Evolutionary conservation across 2,113 vertebrate species (phyloP), one percentile per base, ranked within the genome.

Genomic region (Vulpes ferrilata): DNA sequence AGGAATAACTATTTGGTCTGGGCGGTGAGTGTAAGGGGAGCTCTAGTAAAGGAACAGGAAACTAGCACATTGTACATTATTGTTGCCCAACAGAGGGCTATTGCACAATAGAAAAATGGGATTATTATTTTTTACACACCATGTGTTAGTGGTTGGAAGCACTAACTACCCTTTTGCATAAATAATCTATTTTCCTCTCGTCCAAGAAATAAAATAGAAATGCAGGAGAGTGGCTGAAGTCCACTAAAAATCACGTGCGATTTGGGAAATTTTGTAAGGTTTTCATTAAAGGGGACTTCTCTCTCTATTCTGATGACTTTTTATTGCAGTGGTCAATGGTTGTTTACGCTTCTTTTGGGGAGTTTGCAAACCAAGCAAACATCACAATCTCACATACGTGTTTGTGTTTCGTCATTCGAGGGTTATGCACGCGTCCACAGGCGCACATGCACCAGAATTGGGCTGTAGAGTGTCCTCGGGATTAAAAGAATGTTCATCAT

Each of bases 111-210:
- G 73, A 83, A 96, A 95, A 97, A 74, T 71, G 95, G 62, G 35
- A 96, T 91, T 95, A 95, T 81, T 85, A 74, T 78, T 89, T 83
- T 96, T 93, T 95, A 73, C 25, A 84, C 11, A 51, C 78, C 96
- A 97, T 94, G 94, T 97, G 90, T 97, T 98, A 95, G 88, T 95
- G 91, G 94, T 93, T 98, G 96, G 95, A 97, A 98, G 94, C 11
- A 23, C 48, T 91, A 95, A 93, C 88, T 91, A 74, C 60, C 55
- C 88, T 95, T 90, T 78, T 93, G 93, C 88, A 94, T 96, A 96
- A 97, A 96, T 97, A 94, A 92, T 95, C 78, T 94, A 97, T 96
- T 97, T 97, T 93, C 82, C 32, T 93, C 85, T 95, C 38, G 38
- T 97, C 82, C 51, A 96, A 94, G 93, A 97, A 98, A 96, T 96